A percentile compares a stretch with the other conserved stretches of the same genome.
Evolutionary conservation across 2,113 vertebrate species (phyloP).

Genomic region (Centropus bengalensis): DNA sequence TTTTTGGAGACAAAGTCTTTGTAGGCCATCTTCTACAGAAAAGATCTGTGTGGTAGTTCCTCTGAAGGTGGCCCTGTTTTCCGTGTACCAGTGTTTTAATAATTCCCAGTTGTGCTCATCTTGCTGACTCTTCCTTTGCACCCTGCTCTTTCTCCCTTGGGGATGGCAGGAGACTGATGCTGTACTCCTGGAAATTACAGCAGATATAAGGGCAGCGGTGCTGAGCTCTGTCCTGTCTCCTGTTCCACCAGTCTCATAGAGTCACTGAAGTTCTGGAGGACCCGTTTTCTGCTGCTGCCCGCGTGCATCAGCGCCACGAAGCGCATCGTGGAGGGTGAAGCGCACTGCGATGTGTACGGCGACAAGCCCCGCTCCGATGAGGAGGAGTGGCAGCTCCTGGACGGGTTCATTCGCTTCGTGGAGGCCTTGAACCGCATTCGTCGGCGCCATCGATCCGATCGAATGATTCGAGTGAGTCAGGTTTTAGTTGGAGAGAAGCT

Average conservation of each 20-base stretch:
- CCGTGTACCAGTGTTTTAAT: not conserved
- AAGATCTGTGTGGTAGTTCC: not conserved
- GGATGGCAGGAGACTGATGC: not conserved
- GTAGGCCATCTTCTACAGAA: not conserved
- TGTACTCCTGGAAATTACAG: not conserved
- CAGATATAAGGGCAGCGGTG: not conserved
- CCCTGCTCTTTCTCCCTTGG: not conserved
- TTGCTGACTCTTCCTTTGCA: not conserved
- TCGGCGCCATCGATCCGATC: conserved; percentile 91
- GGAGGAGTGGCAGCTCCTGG: conserved; percentile 91
- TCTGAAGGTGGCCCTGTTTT: not conserved
- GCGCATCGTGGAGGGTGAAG: conserved; percentile 89
- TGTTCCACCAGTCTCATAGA: conserved; percentile 86
- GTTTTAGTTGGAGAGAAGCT: not conserved
- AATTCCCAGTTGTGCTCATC: not conserved
- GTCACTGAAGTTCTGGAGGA: conserved; percentile 97
- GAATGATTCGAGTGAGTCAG: conserved; percentile 84
- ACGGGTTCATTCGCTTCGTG: conserved; percentile 95
- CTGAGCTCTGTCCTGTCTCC: not conserved
- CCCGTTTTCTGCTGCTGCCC: conserved; percentile 92
- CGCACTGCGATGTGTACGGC: conserved; percentile 92
- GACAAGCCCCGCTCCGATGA: conserved; percentile 82
- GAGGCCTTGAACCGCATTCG: conserved; percentile 96
- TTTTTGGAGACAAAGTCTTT: not conserved
- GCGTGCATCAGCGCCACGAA: conserved; percentile 89